Evolutionary conservation across 2,888 invertebrate species (phyloP), one percentile per base, ranked within the genome.

Genomic region (Epirrita christyi): DNA sequence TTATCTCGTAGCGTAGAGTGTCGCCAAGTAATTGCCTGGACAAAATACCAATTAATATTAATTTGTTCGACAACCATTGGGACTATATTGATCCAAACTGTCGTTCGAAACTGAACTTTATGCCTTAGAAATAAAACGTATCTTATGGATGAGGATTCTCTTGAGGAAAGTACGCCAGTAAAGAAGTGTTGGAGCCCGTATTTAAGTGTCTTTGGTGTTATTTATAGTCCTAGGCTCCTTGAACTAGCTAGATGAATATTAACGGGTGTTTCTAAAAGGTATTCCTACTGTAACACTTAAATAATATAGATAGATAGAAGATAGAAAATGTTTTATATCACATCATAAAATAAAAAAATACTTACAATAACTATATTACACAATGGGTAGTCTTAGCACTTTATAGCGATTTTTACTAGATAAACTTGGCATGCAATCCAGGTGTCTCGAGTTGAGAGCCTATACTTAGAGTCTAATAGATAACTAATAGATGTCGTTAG

Each of bases 1-100:
- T 46, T 47, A 36, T 27, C 37, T 41, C 21, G 28, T 29, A 13
- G 34, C 21, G 28, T 29, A 13, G 34, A 34, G 27, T 42, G 56
- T 44, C 56, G 21, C 42, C 15, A 54, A 50, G 59, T 65, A 66
- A 67, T 71, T 59, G 61, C 45, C 36, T 54, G 54, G 47, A 61
- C 62, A 48, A 63, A 69, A 63, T 45, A 57, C 48, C 67, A 70
- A 74, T 74, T 71, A 71, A 71, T 73, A 72, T 70, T 69, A 70
- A 70, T 72, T 72, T 70, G 66, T 66, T 59, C 59, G 32, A 57
- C 49, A 41, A 41, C 38, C 29, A 29, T 41, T 13, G 44, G 43
- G 28, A 34, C 44, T 56, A 58, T 63, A 59, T 60, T 55, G 42
- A 59, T 45, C 40, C 21, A 21, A 40, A 21, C 34, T 41, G 51